Evolutionary conservation across 2,888 invertebrate species (phyloP).

Genomic region (Punctoribates punctum): DNA sequence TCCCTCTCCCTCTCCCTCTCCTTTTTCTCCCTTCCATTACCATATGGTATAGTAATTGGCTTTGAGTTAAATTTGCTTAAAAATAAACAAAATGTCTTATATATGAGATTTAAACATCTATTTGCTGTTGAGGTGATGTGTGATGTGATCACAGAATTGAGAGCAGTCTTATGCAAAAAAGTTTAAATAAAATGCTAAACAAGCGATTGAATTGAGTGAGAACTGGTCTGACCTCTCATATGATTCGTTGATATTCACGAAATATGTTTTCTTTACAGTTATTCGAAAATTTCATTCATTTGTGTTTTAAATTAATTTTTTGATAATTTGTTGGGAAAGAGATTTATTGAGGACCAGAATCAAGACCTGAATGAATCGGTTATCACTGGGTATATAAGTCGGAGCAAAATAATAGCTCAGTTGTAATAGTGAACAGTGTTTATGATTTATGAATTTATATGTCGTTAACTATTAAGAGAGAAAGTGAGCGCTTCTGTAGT

Average conservation of each 20-base stretch:
- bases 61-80: constrained; percentile 25
- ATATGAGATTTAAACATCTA: constrained; percentile 1
- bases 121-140: constrained; percentile 23
- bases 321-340: not conserved
- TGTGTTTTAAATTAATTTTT: not conserved
- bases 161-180: not conserved
- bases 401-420: no score
- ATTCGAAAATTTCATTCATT: not conserved
- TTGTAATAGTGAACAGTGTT: not conserved
- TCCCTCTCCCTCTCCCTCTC: no score
- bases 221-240: not conserved
- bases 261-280: not conserved
- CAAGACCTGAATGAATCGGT: no score
- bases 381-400: no score
- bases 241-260: not conserved
- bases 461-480: not conserved
- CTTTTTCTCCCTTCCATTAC: not conserved
- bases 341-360: not conserved
- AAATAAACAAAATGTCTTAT: constrained; percentile 23
- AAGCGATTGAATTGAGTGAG: not conserved
- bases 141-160: not conserved
- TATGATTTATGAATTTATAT: constrained; percentile 13
- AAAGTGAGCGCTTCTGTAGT: not conserved
- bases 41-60: constrained; percentile 24
- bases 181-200: not conserved